Evolutionary conservation across 2,888 invertebrate species (phyloP).

Genomic region (Caenorhabditis wallacei): DNA sequence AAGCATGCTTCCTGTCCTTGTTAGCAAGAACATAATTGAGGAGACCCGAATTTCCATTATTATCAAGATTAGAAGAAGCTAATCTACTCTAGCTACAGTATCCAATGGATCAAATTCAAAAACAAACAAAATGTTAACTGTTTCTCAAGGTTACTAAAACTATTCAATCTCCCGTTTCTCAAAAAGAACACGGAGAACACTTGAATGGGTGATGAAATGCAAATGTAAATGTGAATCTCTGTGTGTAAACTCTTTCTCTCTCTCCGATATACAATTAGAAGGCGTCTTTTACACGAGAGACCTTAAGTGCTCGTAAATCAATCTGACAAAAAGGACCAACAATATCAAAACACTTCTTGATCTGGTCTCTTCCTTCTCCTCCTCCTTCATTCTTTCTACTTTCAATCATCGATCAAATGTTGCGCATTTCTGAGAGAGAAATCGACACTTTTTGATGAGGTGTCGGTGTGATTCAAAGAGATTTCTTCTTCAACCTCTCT

Average conservation of each 20-base stretch:
- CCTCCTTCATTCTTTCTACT: not conserved
- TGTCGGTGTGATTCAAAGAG: constrained; percentile 8
- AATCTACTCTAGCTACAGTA: no score
- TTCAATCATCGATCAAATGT: constrained; percentile 51
- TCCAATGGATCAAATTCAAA: constrained; percentile 7
- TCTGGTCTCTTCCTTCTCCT: not conserved
- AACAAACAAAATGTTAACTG: constrained; percentile 21
- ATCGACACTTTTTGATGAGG: constrained; percentile 7
- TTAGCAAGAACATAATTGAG: no score
- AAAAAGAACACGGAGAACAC: constrained; percentile 29
- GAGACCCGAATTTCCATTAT: no score
- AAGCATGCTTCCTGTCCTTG: no score
- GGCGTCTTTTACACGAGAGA: not conserved
- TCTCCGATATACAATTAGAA: constrained; percentile 40
- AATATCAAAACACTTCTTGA: constrained; percentile 47
- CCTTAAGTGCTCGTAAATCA: constrained; percentile 51
- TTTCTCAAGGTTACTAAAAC: constrained; percentile 23
- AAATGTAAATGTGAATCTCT: constrained; percentile 42
- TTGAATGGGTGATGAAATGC: constrained; percentile 47
- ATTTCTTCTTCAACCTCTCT: not conserved
- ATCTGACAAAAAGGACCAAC: constrained; percentile 5
- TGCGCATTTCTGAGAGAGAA: constrained; percentile 32
- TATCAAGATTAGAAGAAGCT: no score
- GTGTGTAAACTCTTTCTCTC: constrained; percentile 28
- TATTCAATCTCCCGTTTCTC: not conserved